phyloP scores from a whole-genome alignment of 2,113 vertebrate species.

The Odontesthes bonariensis region DNA sequence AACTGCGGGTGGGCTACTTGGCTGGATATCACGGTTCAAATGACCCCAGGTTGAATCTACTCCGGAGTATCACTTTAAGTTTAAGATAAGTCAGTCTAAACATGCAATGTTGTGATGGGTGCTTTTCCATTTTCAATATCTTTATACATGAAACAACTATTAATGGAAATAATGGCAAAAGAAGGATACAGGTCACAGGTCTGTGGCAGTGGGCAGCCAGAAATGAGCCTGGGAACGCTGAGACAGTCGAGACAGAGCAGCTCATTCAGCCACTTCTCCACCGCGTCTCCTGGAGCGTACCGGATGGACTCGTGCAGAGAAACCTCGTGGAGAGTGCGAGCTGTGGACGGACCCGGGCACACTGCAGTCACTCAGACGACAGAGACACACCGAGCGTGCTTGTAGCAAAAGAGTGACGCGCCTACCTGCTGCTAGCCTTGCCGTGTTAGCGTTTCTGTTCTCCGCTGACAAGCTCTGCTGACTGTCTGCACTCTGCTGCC shows the following conservation, averaged over 20 bases:
- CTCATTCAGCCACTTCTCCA: conserved; percentile 98
- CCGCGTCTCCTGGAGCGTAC: conserved; percentile 90
- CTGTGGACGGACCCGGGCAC: conserved; percentile 68
- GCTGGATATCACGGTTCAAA: too few species aligned
- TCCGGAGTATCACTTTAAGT: too few species aligned
- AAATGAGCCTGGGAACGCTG: conserved; percentile 91
- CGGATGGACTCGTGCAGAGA: conserved; percentile 96
- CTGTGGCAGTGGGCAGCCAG: conserved; percentile 94
- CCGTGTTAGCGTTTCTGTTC: conserved; percentile 88
- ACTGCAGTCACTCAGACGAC: background rate
- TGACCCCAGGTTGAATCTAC: too few species aligned
- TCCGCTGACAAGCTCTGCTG: conserved; percentile 90
- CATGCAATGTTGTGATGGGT: too few species aligned
- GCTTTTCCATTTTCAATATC: background rate
- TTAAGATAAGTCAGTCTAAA: too few species aligned
- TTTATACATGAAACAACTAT: background rate
- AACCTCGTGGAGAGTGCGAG: conserved; percentile 90
- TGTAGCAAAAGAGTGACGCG: rapidly evolving
- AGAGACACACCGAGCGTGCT: background rate
- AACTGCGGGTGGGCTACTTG: too few species aligned
- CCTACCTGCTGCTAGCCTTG: conserved; percentile 89
- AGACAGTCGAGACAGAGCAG: conserved; percentile 95
- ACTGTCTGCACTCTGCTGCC: conserved; percentile 93
- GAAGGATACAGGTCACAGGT: conserved; percentile 96
- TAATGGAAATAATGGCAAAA: background rate